These are phyloP conservation scores for Oegoconia quadripuncta DNA, from an alignment of 2,888 invertebrate species.

Conservation along the genomic window DNA sequence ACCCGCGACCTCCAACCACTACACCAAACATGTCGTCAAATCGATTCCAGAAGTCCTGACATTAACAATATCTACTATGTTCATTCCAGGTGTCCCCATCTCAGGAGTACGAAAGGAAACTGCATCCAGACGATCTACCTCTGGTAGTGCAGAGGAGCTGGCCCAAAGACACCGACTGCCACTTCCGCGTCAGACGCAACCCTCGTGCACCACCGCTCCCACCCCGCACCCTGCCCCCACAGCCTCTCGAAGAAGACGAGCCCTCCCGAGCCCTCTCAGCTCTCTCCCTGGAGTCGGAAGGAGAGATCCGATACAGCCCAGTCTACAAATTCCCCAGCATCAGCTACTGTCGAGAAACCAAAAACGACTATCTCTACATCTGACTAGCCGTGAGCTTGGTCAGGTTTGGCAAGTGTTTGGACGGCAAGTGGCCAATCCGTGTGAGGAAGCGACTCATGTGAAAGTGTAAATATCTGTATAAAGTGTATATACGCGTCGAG, in stretches of 20 bases:
- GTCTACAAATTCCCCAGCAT: conserved; percentile 74
- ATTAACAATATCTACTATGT: no score
- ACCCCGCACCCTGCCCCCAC: conserved; percentile 69
- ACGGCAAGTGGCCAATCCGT: conserved; percentile 32
- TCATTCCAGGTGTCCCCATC: conserved; percentile 82
- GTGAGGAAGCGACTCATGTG: conserved; percentile 50
- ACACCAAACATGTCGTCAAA: no score
- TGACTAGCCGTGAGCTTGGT: conserved; percentile 50
- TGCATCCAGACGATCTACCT: conserved; percentile 92
- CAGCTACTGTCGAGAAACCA: conserved; percentile 64
- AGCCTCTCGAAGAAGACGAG: conserved; percentile 50
- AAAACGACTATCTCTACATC: conserved; percentile 72
- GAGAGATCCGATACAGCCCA: conserved; percentile 63
- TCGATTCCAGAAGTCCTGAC: no score
- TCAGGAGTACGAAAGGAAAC: conserved; percentile 92
- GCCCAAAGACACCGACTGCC: conserved; percentile 84
- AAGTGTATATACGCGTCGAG: conserved; percentile 53
- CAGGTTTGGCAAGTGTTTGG: conserved; percentile 30
- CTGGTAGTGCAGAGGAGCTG: conserved; percentile 88
- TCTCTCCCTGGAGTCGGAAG: conserved; percentile 64
- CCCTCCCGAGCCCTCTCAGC: conserved; percentile 63
- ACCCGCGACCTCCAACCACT: no score
- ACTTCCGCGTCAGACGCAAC: conserved; percentile 90
- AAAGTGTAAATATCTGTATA: conserved; percentile 53
- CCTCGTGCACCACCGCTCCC: conserved; percentile 89